Evolutionary conservation across 2,888 invertebrate species (phyloP).

Genomic region (Drosophila monieri): DNA sequence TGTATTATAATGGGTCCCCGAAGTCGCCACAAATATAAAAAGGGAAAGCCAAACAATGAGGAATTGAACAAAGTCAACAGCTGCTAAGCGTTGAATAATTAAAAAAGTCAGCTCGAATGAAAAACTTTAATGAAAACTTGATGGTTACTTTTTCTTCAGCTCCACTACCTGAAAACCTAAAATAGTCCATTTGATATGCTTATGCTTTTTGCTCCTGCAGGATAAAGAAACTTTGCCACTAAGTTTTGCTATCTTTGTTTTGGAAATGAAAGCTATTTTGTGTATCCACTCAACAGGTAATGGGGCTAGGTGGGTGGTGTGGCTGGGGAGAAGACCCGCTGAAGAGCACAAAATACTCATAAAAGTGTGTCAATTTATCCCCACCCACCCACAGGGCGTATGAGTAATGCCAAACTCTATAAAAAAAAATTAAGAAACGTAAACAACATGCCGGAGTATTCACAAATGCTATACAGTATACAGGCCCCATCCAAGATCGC

Average conservation of each 20-base stretch:
- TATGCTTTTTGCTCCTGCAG: background rate
- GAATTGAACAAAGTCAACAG: slow-evolving; percentile 42
- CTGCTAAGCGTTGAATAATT: slow-evolving; percentile 46
- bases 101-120: slow-evolving; percentile 7
- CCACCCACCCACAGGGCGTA: slow-evolving; percentile 49
- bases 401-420: slow-evolving; percentile 60
- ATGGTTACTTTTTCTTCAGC: background rate
- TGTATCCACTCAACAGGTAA: slow-evolving; percentile 51
- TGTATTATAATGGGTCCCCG: slow-evolving; percentile 40
- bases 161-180: background rate
- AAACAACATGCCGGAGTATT: slow-evolving; percentile 28
- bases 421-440: slow-evolving; percentile 50
- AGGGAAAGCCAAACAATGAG: slow-evolving; percentile 22
- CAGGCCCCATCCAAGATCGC: slow-evolving; percentile 42
- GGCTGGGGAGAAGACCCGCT: slow-evolving; percentile 16
- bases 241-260: slow-evolving; percentile 16
- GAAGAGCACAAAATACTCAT: slow-evolving; percentile 11
- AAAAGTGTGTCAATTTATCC: slow-evolving; percentile 63
- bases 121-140: slow-evolving; percentile 8
- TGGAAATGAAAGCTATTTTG: slow-evolving; percentile 32
- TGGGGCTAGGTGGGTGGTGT: slow-evolving; percentile 11
- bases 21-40: slow-evolving; percentile 15
- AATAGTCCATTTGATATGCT: background rate
- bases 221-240: background rate
- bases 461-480: slow-evolving; percentile 6